Evolutionary conservation across 2,888 invertebrate genomes (phyloP).

Genomic region (Scaptomyza parva): DNA sequence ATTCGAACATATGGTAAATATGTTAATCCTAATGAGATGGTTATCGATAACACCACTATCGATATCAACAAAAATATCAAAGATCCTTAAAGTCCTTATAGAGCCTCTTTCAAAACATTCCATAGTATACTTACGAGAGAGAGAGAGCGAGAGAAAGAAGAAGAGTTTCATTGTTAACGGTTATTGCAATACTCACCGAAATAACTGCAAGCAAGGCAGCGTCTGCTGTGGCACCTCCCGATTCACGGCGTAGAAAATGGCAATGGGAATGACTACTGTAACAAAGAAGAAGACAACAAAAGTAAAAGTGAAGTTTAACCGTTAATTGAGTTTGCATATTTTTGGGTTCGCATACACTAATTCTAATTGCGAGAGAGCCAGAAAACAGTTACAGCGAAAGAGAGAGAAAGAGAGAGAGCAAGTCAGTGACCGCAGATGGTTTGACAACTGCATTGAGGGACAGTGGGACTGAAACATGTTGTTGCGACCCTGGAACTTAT

Average conservation of each 20-base stretch:
- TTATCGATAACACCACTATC: too few relatives aligned
- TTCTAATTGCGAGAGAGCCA: background rate
- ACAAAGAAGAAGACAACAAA: conserved; percentile 18
- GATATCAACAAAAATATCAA: too few relatives aligned
- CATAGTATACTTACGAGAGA: background rate
- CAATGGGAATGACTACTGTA: conserved; percentile 57
- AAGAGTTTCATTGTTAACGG: background rate
- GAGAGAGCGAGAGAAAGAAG: background rate
- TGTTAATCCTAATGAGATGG: too few relatives aligned
- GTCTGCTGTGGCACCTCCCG: conserved; percentile 28
- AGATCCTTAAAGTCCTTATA: background rate
- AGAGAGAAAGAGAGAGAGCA: background rate
- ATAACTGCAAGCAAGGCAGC: conserved; percentile 33
- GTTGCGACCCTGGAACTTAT: conserved; percentile 37
- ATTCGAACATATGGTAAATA: too few relatives aligned
- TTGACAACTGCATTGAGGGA: background rate
- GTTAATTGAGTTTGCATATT: background rate
- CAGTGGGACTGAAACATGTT: conserved; percentile 6
- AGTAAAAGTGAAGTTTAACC: conserved; percentile 12
- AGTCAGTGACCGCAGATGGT: conserved; percentile 24
- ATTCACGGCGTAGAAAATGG: conserved; percentile 43
- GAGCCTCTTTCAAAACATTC: background rate
- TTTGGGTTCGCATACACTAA: background rate
- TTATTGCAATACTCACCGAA: conserved; percentile 34
- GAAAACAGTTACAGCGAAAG: background rate